Evolutionary conservation across 2,113 vertebrate genomes (phyloP), one percentile per base, ranked within the genome.

Genomic region (Lucifuga dentata): DNA sequence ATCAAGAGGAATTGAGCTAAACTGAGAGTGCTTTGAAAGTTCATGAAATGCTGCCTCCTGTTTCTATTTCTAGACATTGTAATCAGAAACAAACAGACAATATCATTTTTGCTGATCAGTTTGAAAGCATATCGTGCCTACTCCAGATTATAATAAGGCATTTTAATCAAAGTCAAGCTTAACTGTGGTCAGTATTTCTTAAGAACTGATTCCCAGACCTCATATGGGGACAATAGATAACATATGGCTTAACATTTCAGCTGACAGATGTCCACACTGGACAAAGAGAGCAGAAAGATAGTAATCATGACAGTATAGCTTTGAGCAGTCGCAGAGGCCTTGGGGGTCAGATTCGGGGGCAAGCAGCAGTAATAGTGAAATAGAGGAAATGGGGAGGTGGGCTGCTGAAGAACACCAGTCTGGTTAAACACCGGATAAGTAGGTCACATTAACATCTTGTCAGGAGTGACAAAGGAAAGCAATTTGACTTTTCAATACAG

Each of bases 211-310:
- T 67, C 73, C 65, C 36, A 26, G 60, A 48, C 12, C 65, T 66
- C 9, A 24, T n/a, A 44, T 13, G 40, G 60, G 62, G 53, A 86
- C 86, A 91, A 86, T 83, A 67, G 63, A 73, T 49, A 83, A 48
- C 90, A 92, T 91, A 91, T 91, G 92, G 90, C 70, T 52, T 21
- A 36, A 45, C 12, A 49, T 70, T 76, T 76, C 59, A 87, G 75
- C 71, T 66, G 81, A 85, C 91, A 92, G 90, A 88, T 92, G 91
- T 91, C 86, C 70, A 73, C 51, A 49, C 72, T 24, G 63, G 67
- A 74, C 48, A 79, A 84, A 84, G 33, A 48, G 68, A 83, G 59
- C 67, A 73, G 57, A 48, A 52, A 49, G 61, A 81, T 76, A 86
- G 87, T 76, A 89, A 91, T 88, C 83, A 78, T 77, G n/a, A n/a